Evolutionary conservation across 2,888 invertebrate species (phyloP).

Genomic region (Clepsis dumicolana): DNA sequence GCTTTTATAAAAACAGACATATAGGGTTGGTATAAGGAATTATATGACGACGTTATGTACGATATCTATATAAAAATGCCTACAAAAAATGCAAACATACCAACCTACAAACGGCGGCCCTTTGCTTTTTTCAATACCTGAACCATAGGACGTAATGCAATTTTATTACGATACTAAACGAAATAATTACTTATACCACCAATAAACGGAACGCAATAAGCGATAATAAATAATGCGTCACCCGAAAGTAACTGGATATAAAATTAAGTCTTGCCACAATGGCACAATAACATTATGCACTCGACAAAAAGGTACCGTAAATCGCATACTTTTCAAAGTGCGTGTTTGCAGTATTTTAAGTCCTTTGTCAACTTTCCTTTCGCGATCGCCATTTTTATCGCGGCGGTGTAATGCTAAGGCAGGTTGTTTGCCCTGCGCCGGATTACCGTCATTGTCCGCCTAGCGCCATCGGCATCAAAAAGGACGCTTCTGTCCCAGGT

Average conservation of each 20-base stretch:
- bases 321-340: constrained; percentile 66
- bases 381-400: constrained; percentile 63
- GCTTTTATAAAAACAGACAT: too few relatives aligned
- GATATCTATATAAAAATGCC: too few relatives aligned
- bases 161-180: constrained; percentile 2
- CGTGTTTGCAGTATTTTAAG: constrained; percentile 68
- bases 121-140: neutral
- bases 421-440: constrained; percentile 72
- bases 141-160: neutral
- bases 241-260: constrained; percentile 49
- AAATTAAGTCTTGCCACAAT: constrained; percentile 41
- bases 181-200: neutral
- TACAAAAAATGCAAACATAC: too few relatives aligned
- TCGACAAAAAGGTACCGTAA: constrained; percentile 66
- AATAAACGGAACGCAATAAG: constrained; percentile 9
- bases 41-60: too few relatives aligned
- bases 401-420: constrained; percentile 64
- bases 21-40: too few relatives aligned
- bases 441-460: constrained; percentile 72
- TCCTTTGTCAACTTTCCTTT: constrained; percentile 76
- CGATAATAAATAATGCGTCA: constrained; percentile 41
- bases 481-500: constrained; percentile 62
- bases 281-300: constrained; percentile 50
- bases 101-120: too few relatives aligned
- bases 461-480: constrained; percentile 71